Base-by-base conservation (phyloP, 2,888 invertebrate genomes). In the Leptopilina myrica region DNA sequence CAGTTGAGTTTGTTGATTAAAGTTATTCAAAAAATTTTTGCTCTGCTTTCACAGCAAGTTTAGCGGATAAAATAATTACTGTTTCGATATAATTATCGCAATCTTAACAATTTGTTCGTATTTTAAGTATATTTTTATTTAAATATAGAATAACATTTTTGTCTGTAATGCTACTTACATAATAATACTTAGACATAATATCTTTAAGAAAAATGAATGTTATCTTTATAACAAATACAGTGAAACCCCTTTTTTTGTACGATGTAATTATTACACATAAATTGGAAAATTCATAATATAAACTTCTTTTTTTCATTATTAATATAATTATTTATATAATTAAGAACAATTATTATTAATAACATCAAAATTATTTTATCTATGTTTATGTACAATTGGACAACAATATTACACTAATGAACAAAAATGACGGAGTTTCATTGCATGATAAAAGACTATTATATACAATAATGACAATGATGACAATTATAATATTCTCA, bases 391-490 rank as follows among this genome's bases (percentile, higher is more conserved):
- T 64, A 40, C 40, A 64, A 26, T 64, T 15, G 46, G 73, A 69
- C 59, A 75, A 49, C 33, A 33, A 65, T 43, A 65, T 43, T 62
- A 43, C 2, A 43, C 56, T 67, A 59, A 20, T 59, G 15, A 14
- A 33, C 20, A 69, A 46, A 78, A 76, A 78, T 33, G 62, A 59
- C 64, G 33, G 76, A 78, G 49, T 69, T 62, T 53, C 64, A 77
- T 81, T 82, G 49, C 76, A 81, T 82, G 78, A 79, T 82, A 82
- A 82, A 84, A 77, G 78, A 79, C 80, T 83, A 82, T 81, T 80
- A 80, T 84, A 84, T 80, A 84, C 81, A 80, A 81, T 83, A 82
- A 83, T 83, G 81, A 76, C 79, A 79, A 82, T 81, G 80, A 82
- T 64, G 20, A 73, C 12, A 26, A 76, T 64, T 76, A 40, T 66